These are phyloP conservation scores for Pogonognathellus flavescens DNA, from an alignment of 1,140 invertebrate species.

Conservation along the genomic window DNA sequence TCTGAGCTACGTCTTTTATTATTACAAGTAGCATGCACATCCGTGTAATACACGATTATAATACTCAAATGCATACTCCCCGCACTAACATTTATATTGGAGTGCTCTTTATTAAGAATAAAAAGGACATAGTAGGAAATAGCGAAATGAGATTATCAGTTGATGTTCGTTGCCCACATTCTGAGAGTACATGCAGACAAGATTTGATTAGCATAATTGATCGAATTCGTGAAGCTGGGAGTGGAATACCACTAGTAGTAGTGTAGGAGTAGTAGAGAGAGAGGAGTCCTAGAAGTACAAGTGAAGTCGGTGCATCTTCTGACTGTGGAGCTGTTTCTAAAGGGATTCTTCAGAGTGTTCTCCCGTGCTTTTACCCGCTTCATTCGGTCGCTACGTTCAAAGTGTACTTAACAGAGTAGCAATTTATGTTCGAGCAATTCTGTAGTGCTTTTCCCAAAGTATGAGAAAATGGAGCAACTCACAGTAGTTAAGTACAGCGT, in stretches of 20 bases:
- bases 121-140: neutral
- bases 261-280: neutral
- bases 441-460: slow-evolving; percentile 9
- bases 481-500: neutral
- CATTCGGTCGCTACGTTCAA: slow-evolving; percentile 1
- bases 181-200: slow-evolving; percentile 14
- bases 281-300: neutral
- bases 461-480: neutral
- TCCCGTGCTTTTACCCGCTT: neutral
- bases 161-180: neutral
- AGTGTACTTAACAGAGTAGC: slow-evolving; percentile 26
- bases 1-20: too few relatives aligned
- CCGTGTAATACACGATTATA: too few relatives aligned
- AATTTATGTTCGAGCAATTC: slow-evolving; percentile 21
- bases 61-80: too few relatives aligned
- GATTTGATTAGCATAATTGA: slow-evolving; percentile 50
- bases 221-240: slow-evolving; percentile 23
- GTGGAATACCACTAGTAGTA: too few relatives aligned
- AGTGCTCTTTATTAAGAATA: too few relatives aligned
- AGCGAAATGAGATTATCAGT: slow-evolving; percentile 4
- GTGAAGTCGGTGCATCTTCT: neutral
- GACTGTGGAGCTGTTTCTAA: neutral
- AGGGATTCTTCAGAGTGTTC: neutral
- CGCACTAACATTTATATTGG: too few relatives aligned
- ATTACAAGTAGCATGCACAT: too few relatives aligned